phyloP scores from a whole-genome alignment of 2,888 invertebrate species.

The Drosophila neotestacea region DNA sequence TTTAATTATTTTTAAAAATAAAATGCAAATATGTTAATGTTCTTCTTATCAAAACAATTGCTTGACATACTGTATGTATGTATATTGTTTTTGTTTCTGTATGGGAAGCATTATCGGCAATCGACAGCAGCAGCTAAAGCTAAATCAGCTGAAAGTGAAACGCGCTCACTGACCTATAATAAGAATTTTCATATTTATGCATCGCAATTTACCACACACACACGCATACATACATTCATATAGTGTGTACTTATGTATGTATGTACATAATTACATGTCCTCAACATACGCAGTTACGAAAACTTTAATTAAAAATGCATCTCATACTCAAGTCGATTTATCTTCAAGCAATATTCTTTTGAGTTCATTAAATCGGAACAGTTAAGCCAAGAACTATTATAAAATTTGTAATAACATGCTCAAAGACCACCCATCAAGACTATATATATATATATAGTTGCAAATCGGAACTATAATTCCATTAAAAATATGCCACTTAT shows the following conservation, averaged over 20 bases:
- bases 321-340: too few relatives aligned
- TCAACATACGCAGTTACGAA: not conserved
- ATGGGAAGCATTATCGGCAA: slow-evolving; percentile 41
- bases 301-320: slow-evolving; percentile 7
- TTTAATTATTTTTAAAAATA: too few relatives aligned
- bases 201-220: slow-evolving; percentile 15
- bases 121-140: slow-evolving; percentile 28
- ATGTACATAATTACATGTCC: slow-evolving; percentile 4
- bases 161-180: slow-evolving; percentile 78
- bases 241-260: not conserved
- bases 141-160: slow-evolving; percentile 68
- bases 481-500: too few relatives aligned
- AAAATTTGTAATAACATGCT: too few relatives aligned
- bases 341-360: too few relatives aligned
- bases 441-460: too few relatives aligned
- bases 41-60: too few relatives aligned
- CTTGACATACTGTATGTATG: not conserved
- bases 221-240: not conserved
- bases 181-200: slow-evolving; percentile 63
- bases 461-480: too few relatives aligned
- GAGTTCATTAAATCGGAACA: too few relatives aligned
- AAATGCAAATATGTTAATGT: too few relatives aligned
- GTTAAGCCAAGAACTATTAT: too few relatives aligned
- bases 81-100: slow-evolving; percentile 40
- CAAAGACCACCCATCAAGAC: too few relatives aligned